Conservation (phyloP, 2,113 vertebrate genomes). For the Myotis yumanensis region DNA sequence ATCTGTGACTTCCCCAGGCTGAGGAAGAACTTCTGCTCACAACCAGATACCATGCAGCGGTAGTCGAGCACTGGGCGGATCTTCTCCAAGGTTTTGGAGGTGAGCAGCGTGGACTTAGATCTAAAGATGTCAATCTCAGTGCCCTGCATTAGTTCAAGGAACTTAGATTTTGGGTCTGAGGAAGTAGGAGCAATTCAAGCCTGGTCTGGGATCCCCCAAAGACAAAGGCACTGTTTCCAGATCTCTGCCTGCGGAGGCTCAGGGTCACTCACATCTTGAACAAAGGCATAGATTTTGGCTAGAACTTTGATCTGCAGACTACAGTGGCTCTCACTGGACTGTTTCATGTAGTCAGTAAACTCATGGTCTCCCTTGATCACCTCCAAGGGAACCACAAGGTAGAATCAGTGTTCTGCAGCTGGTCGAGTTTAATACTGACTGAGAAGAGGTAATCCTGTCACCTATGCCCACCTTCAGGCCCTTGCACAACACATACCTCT, state of each 20-base stretch:
- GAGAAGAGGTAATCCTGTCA: constrained; percentile 92
- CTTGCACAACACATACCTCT: constrained; percentile 96
- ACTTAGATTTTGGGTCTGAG: constrained; percentile 93
- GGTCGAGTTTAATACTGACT: constrained; percentile 94
- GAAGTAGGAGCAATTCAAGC: constrained; percentile 93
- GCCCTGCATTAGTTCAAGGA: constrained; percentile 93
- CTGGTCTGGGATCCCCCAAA: constrained; percentile 97
- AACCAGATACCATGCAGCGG: constrained; percentile 97
- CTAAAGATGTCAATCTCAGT: constrained; percentile 90
- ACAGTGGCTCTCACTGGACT: constrained; percentile 94
- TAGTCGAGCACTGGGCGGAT: constrained; percentile 93
- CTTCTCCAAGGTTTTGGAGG: constrained; percentile 89
- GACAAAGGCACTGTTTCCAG: constrained; percentile 94
- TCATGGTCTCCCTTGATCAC: constrained; percentile 94
- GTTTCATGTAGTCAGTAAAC: constrained; percentile 92
- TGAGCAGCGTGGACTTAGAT: constrained; percentile 90
- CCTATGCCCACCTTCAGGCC: constrained; percentile 92
- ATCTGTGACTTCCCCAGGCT: constrained; percentile 96
- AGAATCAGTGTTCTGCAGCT: constrained; percentile 86
- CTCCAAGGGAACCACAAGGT: constrained; percentile 89
- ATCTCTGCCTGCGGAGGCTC: constrained; percentile 94
- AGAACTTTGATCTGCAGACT: constrained; percentile 96
- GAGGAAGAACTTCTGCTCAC: constrained; percentile 94
- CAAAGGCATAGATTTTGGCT: constrained; percentile 96
- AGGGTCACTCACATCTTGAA: constrained; percentile 92